Evolutionary conservation across 2,888 invertebrate species (phyloP).

Genomic region (Heliconius charithonia): DNA sequence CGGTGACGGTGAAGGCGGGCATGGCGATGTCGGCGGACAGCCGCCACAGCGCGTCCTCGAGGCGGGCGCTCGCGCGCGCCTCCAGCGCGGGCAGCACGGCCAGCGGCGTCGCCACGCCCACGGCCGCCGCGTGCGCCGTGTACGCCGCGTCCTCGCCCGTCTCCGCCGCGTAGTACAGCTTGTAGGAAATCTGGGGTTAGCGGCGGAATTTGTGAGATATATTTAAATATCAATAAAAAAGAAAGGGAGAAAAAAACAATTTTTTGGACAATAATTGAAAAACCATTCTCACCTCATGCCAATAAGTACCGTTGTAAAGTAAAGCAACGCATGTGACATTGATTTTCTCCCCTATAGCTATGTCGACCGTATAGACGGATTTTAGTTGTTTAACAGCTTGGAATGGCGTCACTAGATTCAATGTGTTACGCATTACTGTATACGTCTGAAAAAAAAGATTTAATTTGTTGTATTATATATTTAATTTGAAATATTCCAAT

Average conservation of each 20-base stretch:
- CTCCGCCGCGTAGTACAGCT: constrained; percentile 71
- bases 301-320: constrained; percentile 76
- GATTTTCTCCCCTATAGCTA: constrained; percentile 72
- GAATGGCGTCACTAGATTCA: constrained; percentile 83
- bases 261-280: background rate
- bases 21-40: constrained; percentile 74
- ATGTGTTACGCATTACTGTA: constrained; percentile 81
- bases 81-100: constrained; percentile 70
- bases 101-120: constrained; percentile 72
- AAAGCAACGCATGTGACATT: constrained; percentile 77
- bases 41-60: constrained; percentile 76
- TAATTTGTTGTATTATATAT: background rate
- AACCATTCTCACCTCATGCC: constrained; percentile 79
- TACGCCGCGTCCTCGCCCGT: constrained; percentile 76
- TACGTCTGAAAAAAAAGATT: constrained; percentile 68
- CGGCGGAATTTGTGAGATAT: no score
- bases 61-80: constrained; percentile 63
- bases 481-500: background rate
- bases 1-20: constrained; percentile 73
- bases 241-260: no score
- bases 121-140: constrained; percentile 67
- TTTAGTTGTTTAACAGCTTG: constrained; percentile 74
- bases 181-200: constrained; percentile 68
- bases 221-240: no score
- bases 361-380: constrained; percentile 78